Percentiles rank a stretch among this genome's conserved stretches.
These are phyloP conservation scores for Eilema depressum DNA, from an alignment of 2,888 invertebrate genomes.

Conservation along the genomic window DNA sequence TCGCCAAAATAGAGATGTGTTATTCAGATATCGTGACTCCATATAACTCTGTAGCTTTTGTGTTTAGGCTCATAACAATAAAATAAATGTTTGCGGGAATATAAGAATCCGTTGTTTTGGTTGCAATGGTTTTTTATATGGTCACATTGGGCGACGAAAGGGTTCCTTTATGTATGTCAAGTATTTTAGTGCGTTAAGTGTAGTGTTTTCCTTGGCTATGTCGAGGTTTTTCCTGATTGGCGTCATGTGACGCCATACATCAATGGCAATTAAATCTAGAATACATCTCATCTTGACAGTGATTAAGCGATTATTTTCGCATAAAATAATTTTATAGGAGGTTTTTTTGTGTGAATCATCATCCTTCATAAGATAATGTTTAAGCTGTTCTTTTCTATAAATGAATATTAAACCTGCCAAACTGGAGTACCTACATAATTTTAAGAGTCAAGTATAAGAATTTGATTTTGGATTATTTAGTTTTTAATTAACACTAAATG, in stretches of 20 bases:
- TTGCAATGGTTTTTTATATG: constrained; percentile 50
- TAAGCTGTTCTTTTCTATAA: too few species aligned
- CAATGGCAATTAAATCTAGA: constrained; percentile 26
- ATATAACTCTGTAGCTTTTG: constrained; percentile 49
- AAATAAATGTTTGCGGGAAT: constrained; percentile 48
- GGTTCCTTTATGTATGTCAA: constrained; percentile 41
- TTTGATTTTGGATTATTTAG: too few species aligned
- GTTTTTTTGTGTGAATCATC: too few species aligned
- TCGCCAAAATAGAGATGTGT: constrained; percentile 53
- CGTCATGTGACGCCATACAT: constrained; percentile 35
- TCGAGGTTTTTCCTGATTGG: constrained; percentile 17
- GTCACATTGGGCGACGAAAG: constrained; percentile 31
- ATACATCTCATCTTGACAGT: constrained; percentile 18
- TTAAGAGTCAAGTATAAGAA: too few species aligned
- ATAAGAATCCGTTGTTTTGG: constrained; percentile 48
- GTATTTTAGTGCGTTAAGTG: constrained; percentile 33
- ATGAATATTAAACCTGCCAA: too few species aligned
- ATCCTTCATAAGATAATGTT: too few species aligned
- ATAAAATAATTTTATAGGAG: too few species aligned
- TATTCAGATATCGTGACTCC: constrained; percentile 46
- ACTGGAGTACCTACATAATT: too few species aligned
- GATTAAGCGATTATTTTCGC: background rate
- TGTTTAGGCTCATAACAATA: constrained; percentile 51
- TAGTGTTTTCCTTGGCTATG: constrained; percentile 33
- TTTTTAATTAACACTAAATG: too few species aligned